phyloP scores from a whole-genome alignment of 2,797 vertebrate species.

The Cryptoprocta ferox region DNA sequence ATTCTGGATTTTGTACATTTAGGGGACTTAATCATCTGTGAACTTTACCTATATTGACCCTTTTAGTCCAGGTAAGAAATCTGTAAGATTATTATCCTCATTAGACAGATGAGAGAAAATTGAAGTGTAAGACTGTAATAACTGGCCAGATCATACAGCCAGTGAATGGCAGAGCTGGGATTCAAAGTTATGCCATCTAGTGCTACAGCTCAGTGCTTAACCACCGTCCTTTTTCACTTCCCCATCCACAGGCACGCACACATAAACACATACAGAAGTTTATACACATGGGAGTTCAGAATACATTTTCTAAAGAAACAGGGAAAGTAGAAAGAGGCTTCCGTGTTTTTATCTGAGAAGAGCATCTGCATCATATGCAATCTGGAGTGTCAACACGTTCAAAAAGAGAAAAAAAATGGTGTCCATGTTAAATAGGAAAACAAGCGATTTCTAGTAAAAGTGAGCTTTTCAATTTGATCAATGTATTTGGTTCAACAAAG shows the following conservation, averaged over 20 bases:
- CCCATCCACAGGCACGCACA: rapidly evolving
- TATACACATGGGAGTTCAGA: neutral
- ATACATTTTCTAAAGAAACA: neutral
- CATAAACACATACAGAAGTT: neutral
- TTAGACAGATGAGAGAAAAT: neutral
- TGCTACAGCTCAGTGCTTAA: neutral
- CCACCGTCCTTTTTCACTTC: rapidly evolving
- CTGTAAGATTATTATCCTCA: neutral
- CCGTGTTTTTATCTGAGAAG: neutral
- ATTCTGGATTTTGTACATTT: neutral
- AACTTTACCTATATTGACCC: neutral
- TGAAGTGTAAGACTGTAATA: neutral
- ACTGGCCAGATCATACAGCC: neutral
- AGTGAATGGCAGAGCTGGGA: neutral
- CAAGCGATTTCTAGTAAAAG: neutral
- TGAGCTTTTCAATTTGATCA: neutral
- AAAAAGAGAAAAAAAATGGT: neutral
- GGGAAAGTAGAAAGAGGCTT: neutral
- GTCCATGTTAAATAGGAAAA: neutral
- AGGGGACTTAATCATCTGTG: neutral
- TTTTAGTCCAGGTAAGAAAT: neutral
- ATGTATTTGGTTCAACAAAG: neutral
- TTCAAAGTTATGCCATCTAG: neutral
- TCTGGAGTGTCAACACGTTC: neutral
- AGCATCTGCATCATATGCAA: neutral